Evolutionary conservation across 2,888 invertebrate genomes (phyloP).

Genomic region (Pyrrhia umbra): DNA sequence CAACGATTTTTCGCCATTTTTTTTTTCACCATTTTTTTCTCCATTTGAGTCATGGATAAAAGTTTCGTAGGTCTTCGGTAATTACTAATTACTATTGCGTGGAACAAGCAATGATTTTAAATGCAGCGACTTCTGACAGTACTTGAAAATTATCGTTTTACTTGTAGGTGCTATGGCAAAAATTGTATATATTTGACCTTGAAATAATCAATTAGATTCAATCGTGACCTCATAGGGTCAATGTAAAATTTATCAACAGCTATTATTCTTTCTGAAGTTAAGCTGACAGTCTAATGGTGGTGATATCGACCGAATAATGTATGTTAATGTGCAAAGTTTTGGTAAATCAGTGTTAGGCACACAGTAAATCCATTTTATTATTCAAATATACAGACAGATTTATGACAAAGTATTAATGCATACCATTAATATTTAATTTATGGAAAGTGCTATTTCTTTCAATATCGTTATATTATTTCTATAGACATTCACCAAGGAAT

Average conservation of each 20-base stretch:
- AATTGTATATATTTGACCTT: background rate
- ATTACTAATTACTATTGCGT: too few species aligned
- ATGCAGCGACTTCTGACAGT: too few species aligned
- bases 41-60: too few species aligned
- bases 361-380: constrained; percentile 5
- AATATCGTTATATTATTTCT: too few species aligned
- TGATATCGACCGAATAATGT: constrained; percentile 23
- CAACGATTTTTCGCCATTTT: too few species aligned
- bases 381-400: constrained; percentile 19
- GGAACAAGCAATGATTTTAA: too few species aligned
- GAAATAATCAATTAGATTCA: background rate
- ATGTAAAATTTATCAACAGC: constrained; percentile 6
- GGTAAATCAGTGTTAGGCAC: constrained; percentile 9
- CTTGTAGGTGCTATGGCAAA: background rate
- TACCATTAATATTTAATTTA: background rate
- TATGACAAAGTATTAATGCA: constrained; percentile 15
- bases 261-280: constrained; percentile 15
- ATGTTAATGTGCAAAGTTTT: constrained; percentile 8
- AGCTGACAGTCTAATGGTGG: constrained; percentile 21
- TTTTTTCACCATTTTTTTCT: too few species aligned
- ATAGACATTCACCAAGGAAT: background rate
- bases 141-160: background rate
- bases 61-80: too few species aligned
- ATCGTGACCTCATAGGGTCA: constrained; percentile 12
- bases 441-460: background rate